Conservation (phyloP, 2,113 vertebrate species). For the Percopsis transmontana region DNA sequence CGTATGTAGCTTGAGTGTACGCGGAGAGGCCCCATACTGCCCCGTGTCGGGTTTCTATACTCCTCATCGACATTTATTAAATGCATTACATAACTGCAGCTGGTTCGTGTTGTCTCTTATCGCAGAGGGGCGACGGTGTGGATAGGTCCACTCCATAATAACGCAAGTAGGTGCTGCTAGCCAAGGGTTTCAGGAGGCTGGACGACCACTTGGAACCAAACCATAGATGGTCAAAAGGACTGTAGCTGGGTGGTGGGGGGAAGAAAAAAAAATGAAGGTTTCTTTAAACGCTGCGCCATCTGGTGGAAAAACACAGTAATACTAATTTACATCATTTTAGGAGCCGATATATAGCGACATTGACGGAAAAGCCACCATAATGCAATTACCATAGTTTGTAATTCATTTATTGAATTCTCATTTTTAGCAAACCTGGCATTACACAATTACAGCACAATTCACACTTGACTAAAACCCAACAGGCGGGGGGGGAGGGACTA, state of each 20-base stretch:
- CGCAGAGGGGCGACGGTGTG: too few relatives aligned
- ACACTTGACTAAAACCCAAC: slow-evolving; percentile 65
- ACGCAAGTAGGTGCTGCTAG: too few relatives aligned
- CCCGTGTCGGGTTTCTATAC: slow-evolving; percentile 47
- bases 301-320: slow-evolving; percentile 45
- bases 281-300: slow-evolving; percentile 51
- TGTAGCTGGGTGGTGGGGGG: not conserved
- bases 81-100: slow-evolving; percentile 67
- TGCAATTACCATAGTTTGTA: slow-evolving; percentile 25
- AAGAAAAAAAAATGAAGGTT: slow-evolving; percentile 21
- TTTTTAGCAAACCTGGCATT: slow-evolving; percentile 68
- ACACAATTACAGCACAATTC: slow-evolving; percentile 73
- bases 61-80: slow-evolving; percentile 69
- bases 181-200: not conserved
- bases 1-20: slow-evolving; percentile 50
- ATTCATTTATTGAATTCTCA: slow-evolving; percentile 62
- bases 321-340: too few relatives aligned
- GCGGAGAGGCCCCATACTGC: slow-evolving; percentile 53
- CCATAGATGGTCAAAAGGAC: slow-evolving; percentile 60
- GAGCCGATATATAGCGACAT: slow-evolving; percentile 17
- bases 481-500: slow-evolving; percentile 31
- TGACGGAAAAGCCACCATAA: not conserved
- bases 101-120: slow-evolving; percentile 18
- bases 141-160: too few relatives aligned
- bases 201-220: slow-evolving; percentile 36